These are phyloP conservation scores for Montipora cactus DNA, from an alignment of 64 coral and sea anemone genomes.

Conservation along the genomic window DNA sequence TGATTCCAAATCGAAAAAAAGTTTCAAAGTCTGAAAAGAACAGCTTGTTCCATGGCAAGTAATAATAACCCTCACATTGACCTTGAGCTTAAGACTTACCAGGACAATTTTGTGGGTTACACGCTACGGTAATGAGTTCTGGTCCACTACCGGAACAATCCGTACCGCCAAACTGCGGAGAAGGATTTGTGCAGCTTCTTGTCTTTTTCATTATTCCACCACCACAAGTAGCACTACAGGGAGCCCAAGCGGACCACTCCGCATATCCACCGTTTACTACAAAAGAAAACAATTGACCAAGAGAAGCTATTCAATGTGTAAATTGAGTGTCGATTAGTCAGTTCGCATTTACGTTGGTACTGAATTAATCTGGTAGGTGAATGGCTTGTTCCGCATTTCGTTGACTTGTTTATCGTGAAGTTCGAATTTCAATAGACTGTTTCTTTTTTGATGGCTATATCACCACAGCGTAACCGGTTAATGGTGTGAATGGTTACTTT, in stretches of 20 bases:
- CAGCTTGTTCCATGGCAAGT: no score
- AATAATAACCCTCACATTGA: background rate
- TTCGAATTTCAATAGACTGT: no score
- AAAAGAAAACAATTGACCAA: background rate
- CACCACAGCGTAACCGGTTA: no score
- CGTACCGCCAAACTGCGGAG: constrained; percentile 61
- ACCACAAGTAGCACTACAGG: constrained; percentile 65
- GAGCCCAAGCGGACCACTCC: constrained; percentile 64
- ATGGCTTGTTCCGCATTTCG: no score
- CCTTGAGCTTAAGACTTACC: constrained; percentile 23
- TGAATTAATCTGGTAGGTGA: no score
- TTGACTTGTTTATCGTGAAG: no score
- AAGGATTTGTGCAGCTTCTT: constrained; percentile 74
- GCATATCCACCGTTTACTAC: constrained; percentile 74
- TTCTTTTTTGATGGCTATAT: no score
- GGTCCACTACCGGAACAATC: constrained; percentile 71
- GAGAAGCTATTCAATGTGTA: background rate
- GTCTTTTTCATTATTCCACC: constrained; percentile 63
- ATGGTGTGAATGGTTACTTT: no score
- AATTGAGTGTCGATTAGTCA: no score
- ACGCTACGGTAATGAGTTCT: constrained; percentile 66
- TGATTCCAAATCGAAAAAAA: no score
- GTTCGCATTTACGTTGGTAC: no score
- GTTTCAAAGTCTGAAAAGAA: no score
- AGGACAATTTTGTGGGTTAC: constrained; percentile 72